Evolutionary conservation across 2,888 invertebrate species (phyloP).

Genomic region (Anodontia alba): DNA sequence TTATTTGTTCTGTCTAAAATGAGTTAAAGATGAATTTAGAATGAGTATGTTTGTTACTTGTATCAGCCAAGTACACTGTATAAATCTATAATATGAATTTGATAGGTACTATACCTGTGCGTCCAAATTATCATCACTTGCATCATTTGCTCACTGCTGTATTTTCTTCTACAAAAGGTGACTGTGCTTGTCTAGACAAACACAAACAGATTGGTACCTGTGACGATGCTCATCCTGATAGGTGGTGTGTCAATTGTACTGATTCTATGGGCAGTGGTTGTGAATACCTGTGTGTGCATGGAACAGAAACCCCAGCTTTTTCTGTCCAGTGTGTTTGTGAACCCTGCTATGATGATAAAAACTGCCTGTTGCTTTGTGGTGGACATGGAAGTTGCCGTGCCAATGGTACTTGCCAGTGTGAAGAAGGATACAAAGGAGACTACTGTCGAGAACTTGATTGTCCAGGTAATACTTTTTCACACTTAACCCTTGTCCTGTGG

Average conservation of each 20-base stretch:
- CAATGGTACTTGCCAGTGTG: slow-evolving; percentile 63
- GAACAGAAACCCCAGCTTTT: slow-evolving; percentile 64
- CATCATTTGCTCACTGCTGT: no score
- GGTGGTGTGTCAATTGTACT: slow-evolving; percentile 67
- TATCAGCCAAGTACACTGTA: no score
- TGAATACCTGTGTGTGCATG: slow-evolving; percentile 72
- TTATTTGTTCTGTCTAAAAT: no score
- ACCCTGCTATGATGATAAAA: slow-evolving; percentile 67
- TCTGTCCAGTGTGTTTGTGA: slow-evolving; percentile 67
- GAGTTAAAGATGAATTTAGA: no score
- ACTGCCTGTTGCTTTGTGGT: slow-evolving; percentile 69
- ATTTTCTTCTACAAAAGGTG: no score
- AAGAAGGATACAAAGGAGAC: slow-evolving; percentile 69
- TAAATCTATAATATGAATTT: no score
- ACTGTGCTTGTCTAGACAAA: slow-evolving; percentile 62
- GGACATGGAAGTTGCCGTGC: slow-evolving; percentile 63
- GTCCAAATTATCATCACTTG: no score
- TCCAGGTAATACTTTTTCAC: slow-evolving; percentile 73
- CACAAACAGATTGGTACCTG: not conserved
- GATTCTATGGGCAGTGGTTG: slow-evolving; percentile 72
- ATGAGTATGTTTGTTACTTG: no score
- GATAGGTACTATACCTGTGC: no score
- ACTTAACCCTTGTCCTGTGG: no score
- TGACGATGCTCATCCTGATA: not conserved
- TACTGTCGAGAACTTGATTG: slow-evolving; percentile 70